Evolutionary conservation across 2,888 invertebrate genomes (phyloP), one percentile per base, ranked within the genome.

Genomic region (Orgyia antiqua): DNA sequence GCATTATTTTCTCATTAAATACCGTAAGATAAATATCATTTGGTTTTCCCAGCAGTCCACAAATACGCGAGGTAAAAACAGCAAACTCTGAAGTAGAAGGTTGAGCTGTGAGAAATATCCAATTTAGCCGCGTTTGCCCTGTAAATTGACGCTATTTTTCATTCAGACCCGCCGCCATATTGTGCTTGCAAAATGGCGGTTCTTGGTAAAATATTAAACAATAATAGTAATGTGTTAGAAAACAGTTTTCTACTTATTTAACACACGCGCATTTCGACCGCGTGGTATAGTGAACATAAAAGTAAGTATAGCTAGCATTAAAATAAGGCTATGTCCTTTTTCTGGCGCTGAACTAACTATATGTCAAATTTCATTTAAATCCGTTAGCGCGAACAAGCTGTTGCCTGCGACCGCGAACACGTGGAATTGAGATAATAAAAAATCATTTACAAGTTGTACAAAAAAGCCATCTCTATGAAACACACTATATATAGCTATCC

Each of bases 121-220:
- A 83, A 82, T 83, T 83, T 83, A 70, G 72, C 69, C 58, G 71
- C 69, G 72, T 73, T 78, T 77, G 65, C 73, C 71, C 75, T 66
- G 63, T 69, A 83, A 83, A 84, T 84, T 75, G 82, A 60, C 68
- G 73, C 70, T 68, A 82, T 84, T 78, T 79, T 74, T 83, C 79
- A 80, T 74, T 70, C 66, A 53, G 67, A 60, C 60, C 61, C 59
- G 29, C 57, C 51, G 68, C 77, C 76, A 73, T 72, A 59, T 70
- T 73, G 70, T 64, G 50, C 58, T n/a, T 36, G 31, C 33, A 17
- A 27, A 36, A 42, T 35, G 38, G 39, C 30, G 19, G 26, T 30
- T 24, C 12, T 33, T 24, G 29, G 33, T 52, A 39, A 52, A 51
- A 49, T 49, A 51, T 51, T 52, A 52, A 51, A 48, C 31, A 41